Conservation (phyloP, 1,140 invertebrate species). For the Musca domestica region DNA sequence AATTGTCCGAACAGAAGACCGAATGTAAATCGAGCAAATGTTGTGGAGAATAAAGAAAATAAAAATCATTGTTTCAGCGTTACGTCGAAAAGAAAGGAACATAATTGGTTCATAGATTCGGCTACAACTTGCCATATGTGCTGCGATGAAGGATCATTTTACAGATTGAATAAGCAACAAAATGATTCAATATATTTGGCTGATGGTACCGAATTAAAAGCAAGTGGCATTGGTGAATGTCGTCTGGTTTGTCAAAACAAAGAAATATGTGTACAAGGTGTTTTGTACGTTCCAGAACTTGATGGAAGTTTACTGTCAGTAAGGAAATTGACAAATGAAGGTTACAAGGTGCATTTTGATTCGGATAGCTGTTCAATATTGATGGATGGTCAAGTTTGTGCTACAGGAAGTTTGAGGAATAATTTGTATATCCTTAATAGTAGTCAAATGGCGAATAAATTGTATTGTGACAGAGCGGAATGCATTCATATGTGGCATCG, state of each 20-base stretch:
- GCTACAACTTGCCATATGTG: no score
- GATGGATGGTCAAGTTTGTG: no score
- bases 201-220: neutral
- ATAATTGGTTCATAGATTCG: neutral
- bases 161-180: no score
- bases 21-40: no score
- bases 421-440: no score
- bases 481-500: no score
- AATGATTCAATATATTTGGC: no score
- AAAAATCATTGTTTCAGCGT: neutral
- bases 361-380: no score
- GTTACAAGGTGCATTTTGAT: neutral
- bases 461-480: no score
- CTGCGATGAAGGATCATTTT: no score
- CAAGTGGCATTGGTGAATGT: slow-evolving; percentile 2
- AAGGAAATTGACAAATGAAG: neutral
- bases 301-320: slow-evolving; percentile 16
- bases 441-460: no score
- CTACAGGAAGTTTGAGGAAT: no score
- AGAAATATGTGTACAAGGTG: slow-evolving; percentile 7
- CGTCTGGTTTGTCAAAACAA: slow-evolving; percentile 8
- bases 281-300: slow-evolving; percentile 14
- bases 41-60: neutral
- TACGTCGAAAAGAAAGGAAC: neutral
- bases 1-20: neutral